phyloP scores from a whole-genome alignment of 2,888 invertebrate genomes.

The Calliscelio sp. region DNA sequence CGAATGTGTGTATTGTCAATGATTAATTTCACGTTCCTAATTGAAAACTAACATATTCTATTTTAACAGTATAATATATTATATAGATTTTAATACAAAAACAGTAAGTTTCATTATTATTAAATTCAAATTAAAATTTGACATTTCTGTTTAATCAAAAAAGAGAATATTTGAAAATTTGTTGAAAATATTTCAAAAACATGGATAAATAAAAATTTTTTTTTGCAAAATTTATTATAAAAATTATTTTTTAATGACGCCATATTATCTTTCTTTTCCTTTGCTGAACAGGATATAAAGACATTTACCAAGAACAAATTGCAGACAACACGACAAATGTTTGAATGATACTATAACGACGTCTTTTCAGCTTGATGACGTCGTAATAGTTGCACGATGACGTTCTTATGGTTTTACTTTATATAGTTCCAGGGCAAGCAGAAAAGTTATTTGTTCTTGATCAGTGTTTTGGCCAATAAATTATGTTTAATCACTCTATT shows the following conservation, averaged over 20 bases:
- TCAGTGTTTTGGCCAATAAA: constrained; percentile 35
- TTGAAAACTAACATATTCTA: no score
- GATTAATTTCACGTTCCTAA: constrained; percentile 39
- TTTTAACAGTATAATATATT: no score
- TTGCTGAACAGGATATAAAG: constrained; percentile 9
- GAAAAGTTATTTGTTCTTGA: constrained; percentile 36
- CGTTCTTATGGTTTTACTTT: constrained; percentile 23
- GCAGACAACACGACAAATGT: constrained; percentile 19
- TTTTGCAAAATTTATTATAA: no score
- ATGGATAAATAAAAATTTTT: no score
- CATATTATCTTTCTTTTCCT: background rate
- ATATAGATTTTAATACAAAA: no score
- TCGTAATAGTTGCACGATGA: constrained; percentile 25
- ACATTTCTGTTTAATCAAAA: no score
- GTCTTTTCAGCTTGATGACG: constrained; percentile 42
- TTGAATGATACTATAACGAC: constrained; percentile 46
- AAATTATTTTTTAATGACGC: background rate
- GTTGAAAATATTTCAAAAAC: no score
- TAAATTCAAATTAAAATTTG: no score
- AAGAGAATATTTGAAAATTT: no score
- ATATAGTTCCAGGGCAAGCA: constrained; percentile 25
- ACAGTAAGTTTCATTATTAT: no score
- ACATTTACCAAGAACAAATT: constrained; percentile 16
- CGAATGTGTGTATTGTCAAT: constrained; percentile 31
- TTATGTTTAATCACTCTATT: constrained; percentile 34